Percentiles rank a stretch among this genome's conserved stretches.
phyloP scores from a whole-genome alignment of 2,797 vertebrate genomes.

The Falco naumanni region DNA sequence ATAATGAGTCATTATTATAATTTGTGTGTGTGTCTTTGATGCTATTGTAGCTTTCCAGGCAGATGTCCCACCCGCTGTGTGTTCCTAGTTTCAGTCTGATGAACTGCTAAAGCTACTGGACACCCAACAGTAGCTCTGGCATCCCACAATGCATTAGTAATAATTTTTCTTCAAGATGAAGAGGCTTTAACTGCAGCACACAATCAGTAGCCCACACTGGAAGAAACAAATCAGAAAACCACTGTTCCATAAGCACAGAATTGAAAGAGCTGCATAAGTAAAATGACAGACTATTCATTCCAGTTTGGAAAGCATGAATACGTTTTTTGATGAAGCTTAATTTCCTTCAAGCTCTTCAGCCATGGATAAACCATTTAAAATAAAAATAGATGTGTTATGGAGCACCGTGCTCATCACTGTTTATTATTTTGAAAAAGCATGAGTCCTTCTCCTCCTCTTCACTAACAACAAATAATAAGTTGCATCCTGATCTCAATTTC shows the following conservation, averaged over 20 bases:
- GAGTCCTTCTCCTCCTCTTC: background rate
- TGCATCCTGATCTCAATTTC: constrained; percentile 9
- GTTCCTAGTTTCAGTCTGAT: constrained; percentile 52
- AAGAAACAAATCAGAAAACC: constrained; percentile 72
- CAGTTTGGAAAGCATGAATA: constrained; percentile 70
- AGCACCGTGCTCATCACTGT: constrained; percentile 32
- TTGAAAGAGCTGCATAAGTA: constrained; percentile 59
- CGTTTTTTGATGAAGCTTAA: constrained; percentile 71
- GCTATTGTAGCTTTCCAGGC: constrained; percentile 33
- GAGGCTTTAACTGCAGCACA: constrained; percentile 32
- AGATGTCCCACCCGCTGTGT: constrained; percentile 23
- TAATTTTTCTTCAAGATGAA: constrained; percentile 59
- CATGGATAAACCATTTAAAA: constrained; percentile 69
- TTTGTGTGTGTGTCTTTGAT: constrained; percentile 49
- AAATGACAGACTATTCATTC: constrained; percentile 77
- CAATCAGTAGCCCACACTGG: constrained; percentile 46
- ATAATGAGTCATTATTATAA: constrained; percentile 57
- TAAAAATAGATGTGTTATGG: constrained; percentile 67
- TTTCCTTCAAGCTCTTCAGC: constrained; percentile 70
- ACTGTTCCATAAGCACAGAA: constrained; percentile 59
- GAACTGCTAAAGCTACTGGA: constrained; percentile 43
- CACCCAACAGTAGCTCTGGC: background rate
- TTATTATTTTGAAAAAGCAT: constrained; percentile 63
- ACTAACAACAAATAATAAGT: constrained; percentile 55
- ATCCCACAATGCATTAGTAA: constrained; percentile 31